These are phyloP conservation scores for Pyrgilauda ruficollis DNA, from an alignment of 2,113 vertebrate species.

Conservation along the genomic window DNA sequence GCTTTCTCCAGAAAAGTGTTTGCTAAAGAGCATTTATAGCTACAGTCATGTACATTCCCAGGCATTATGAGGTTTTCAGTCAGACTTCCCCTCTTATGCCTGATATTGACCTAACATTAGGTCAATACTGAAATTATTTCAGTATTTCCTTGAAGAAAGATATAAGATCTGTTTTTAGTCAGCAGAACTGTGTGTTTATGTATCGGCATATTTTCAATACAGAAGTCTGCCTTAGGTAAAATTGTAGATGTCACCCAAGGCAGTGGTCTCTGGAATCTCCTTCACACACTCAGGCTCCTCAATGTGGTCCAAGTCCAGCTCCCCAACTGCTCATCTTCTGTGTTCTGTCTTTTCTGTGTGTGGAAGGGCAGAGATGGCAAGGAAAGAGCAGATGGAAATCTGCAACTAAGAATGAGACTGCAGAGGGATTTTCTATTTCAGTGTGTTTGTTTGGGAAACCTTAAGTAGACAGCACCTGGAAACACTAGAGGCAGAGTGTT, in stretches of 20 bases:
- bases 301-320: background rate
- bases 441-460: background rate
- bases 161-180: background rate
- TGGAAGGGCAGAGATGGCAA: background rate
- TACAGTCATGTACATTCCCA: background rate
- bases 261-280: background rate
- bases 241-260: background rate
- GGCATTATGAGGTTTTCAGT: background rate
- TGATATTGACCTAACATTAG: background rate
- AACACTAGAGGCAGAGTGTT: background rate
- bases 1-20: background rate
- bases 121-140: background rate
- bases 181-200: background rate
- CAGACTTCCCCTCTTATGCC: background rate
- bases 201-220: background rate
- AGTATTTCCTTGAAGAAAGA: background rate
- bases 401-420: background rate
- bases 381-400: background rate
- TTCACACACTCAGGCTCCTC: background rate
- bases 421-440: background rate
- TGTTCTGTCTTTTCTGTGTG: background rate
- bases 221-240: background rate
- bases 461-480: background rate
- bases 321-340: accelerated
- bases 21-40: background rate